Conservation (phyloP, 1,140 invertebrate genomes). For the Drosophila mayri region DNA sequence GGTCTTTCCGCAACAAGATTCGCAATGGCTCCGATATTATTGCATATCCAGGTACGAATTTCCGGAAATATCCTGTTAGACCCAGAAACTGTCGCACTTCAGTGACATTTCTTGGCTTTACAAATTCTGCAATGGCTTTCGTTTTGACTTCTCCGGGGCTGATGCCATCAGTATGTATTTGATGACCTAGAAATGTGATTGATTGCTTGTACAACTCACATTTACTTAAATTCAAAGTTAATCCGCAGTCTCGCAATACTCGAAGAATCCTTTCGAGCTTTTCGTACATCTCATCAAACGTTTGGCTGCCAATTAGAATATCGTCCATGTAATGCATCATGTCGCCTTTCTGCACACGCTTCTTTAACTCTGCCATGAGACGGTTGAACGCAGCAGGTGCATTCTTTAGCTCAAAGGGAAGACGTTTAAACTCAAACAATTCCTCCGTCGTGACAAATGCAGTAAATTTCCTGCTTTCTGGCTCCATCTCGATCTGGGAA, state of each 20-base stretch:
- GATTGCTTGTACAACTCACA: slow-evolving; percentile 3
- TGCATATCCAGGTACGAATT: too few relatives aligned
- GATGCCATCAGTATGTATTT: not conserved
- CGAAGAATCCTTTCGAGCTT: too few relatives aligned
- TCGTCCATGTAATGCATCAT: not conserved
- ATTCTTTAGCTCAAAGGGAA: not conserved
- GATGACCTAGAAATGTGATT: slow-evolving; percentile 1
- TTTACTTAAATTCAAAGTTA: not conserved
- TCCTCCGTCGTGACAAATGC: not conserved
- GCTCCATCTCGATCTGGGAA: not conserved
- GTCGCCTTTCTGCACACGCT: not conserved
- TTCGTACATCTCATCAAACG: too few relatives aligned
- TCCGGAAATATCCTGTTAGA: too few relatives aligned
- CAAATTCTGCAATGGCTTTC: not conserved
- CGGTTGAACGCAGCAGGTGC: not conserved
- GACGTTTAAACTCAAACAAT: not conserved
- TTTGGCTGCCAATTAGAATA: not conserved
- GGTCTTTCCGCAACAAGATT: too few relatives aligned
- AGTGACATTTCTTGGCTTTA: not conserved
- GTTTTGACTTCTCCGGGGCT: not conserved
- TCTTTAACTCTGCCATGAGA: not conserved
- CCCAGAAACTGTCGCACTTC: not conserved
- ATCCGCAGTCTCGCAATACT: too few relatives aligned
- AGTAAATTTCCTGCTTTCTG: not conserved
- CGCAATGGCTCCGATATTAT: too few relatives aligned